Conservation (phyloP, 2,113 vertebrate species). For the Falcunculus frontatus region DNA sequence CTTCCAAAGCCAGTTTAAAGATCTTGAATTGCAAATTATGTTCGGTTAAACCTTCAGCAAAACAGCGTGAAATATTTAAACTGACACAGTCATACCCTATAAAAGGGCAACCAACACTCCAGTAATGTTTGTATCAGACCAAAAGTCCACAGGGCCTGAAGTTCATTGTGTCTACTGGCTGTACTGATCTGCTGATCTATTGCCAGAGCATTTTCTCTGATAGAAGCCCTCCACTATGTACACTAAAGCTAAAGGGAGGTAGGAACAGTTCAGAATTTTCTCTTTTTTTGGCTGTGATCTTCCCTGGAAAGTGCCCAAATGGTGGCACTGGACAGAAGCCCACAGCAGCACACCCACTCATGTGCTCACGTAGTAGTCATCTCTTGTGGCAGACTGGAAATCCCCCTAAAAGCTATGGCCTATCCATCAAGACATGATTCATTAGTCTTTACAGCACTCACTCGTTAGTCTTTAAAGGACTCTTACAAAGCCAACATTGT, state of each 20-base stretch:
- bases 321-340: background rate
- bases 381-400: background rate
- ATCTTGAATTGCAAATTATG: background rate
- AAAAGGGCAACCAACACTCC: background rate
- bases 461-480: background rate
- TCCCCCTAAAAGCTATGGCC: background rate
- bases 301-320: background rate
- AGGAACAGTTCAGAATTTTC: background rate
- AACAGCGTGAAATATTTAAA: background rate
- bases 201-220: background rate
- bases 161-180: rapidly evolving
- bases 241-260: background rate
- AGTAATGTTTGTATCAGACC: background rate
- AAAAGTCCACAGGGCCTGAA: background rate
- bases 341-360: background rate
- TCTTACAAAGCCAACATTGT: background rate
- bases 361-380: background rate
- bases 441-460: background rate
- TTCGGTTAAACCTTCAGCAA: background rate
- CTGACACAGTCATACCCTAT: background rate
- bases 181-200: background rate
- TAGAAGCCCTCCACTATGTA: background rate
- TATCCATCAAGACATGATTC: background rate
- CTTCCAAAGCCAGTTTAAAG: background rate
- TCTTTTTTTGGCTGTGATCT: background rate